A percentile compares a stretch with the other conserved stretches of the same genome.
phyloP scores from a whole-genome alignment of 92 coral and sea anemone genomes.

The Epizoanthus illoricatus region DNA sequence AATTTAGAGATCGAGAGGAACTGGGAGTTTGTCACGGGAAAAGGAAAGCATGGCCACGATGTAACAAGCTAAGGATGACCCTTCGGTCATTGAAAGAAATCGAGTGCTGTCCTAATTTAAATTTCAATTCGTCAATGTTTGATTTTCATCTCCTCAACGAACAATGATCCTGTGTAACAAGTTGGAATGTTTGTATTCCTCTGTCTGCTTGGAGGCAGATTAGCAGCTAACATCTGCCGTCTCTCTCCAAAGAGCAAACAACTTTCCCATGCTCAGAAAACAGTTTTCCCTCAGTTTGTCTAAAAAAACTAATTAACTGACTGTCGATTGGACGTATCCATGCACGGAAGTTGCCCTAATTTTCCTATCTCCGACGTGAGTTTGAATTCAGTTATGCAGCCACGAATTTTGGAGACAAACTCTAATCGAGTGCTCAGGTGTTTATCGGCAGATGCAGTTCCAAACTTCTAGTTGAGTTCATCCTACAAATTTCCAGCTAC shows the following conservation, averaged over 20 bases:
- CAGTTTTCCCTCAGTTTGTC: slow-evolving; percentile 20
- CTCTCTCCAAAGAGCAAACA: slow-evolving; percentile 37
- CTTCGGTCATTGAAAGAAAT: slow-evolving; percentile 30
- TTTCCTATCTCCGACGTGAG: slow-evolving; percentile 12
- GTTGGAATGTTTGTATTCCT: slow-evolving; percentile 13
- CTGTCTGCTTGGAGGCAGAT: slow-evolving; percentile 37
- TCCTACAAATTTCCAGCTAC: not conserved
- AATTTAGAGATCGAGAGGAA: not conserved
- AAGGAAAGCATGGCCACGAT: not conserved
- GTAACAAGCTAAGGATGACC: not conserved
- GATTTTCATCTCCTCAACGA: slow-evolving; percentile 28
- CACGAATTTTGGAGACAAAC: not conserved
- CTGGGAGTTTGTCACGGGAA: not conserved
- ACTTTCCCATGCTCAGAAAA: slow-evolving; percentile 35
- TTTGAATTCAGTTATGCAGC: not conserved
- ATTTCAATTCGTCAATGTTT: slow-evolving; percentile 41
- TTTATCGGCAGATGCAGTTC: slow-evolving; percentile 3
- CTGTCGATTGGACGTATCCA: slow-evolving; percentile 22
- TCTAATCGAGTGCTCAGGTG: not conserved
- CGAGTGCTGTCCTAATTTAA: slow-evolving; percentile 39
- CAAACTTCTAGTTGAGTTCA: not conserved
- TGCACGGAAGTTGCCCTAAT: slow-evolving; percentile 3
- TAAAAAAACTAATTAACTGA: not conserved
- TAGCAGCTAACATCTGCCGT: slow-evolving; percentile 31
- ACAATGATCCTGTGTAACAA: slow-evolving; percentile 39